Evolutionary conservation across 2,888 invertebrate species (phyloP).

Genomic region (Cabera pusaria): DNA sequence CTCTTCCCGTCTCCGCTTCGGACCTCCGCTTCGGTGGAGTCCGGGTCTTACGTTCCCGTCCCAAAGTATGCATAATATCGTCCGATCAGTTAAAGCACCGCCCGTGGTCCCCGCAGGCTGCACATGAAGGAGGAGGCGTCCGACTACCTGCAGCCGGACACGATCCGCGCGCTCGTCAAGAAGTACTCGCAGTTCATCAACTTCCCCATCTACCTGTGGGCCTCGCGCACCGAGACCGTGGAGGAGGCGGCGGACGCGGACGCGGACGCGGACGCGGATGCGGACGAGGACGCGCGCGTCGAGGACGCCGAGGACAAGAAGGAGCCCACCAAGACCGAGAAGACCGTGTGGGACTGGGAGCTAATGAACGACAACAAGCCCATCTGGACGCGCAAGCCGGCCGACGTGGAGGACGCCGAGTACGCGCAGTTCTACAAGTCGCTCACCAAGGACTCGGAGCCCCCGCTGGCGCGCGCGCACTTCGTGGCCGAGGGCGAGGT

Average conservation of each 20-base stretch:
- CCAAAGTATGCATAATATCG: too few species aligned
- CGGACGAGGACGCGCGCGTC: constrained; percentile 83
- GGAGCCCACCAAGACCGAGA: constrained; percentile 90
- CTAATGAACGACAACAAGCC: constrained; percentile 98
- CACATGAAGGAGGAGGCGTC: constrained; percentile 98
- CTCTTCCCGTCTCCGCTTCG: too few species aligned
- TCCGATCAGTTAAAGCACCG: too few species aligned
- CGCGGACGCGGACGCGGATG: constrained; percentile 51
- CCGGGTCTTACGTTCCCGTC: too few species aligned
- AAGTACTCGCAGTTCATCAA: constrained; percentile 99
- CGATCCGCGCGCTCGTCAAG: constrained; percentile 94
- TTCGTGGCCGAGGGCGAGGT: constrained; percentile 99
- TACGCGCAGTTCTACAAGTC: constrained; percentile 98
- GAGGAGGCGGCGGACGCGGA: constrained; percentile 30
- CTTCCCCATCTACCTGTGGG: constrained; percentile 98
- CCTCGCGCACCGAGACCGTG: constrained; percentile 73
- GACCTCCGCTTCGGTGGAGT: too few species aligned
- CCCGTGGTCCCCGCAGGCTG: constrained; percentile 84
- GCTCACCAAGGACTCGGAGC: constrained; percentile 93
- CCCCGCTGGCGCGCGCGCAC: constrained; percentile 93
- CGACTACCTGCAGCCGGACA: constrained; percentile 97
- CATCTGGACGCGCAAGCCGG: constrained; percentile 97
- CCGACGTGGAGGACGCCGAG: constrained; percentile 93
- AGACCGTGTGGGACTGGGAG: constrained; percentile 99
- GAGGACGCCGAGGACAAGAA: constrained; percentile 87